These are phyloP conservation scores for Alfaro cultratus DNA, from an alignment of 2,797 vertebrate genomes.

Conservation along the genomic window DNA sequence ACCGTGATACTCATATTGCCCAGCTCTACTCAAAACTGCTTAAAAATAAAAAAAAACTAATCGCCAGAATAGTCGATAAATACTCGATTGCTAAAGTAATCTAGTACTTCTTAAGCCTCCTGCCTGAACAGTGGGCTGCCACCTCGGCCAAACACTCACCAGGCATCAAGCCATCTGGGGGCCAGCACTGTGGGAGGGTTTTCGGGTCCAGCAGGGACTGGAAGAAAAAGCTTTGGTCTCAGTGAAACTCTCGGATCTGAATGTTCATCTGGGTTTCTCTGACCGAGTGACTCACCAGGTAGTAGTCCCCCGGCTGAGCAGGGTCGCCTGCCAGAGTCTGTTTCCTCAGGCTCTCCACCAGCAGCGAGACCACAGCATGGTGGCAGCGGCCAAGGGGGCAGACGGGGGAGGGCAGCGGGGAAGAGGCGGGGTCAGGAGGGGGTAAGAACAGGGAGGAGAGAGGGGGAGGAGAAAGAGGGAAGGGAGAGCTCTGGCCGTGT, in stretches of 20 bases:
- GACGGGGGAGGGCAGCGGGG: slow-evolving; percentile 21
- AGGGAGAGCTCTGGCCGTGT: slow-evolving; percentile 36
- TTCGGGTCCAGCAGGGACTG: slow-evolving; percentile 88
- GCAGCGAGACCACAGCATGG: slow-evolving; percentile 87
- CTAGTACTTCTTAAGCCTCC: no score
- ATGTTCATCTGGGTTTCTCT: neutral
- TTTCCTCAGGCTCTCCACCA: slow-evolving; percentile 85
- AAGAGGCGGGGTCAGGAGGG: neutral
- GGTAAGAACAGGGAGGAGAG: slow-evolving; percentile 9
- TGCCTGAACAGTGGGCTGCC: no score
- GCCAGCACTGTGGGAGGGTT: slow-evolving; percentile 84
- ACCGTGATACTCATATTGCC: no score
- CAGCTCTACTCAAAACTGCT: no score
- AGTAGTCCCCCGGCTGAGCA: slow-evolving; percentile 82
- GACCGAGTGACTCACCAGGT: slow-evolving; percentile 81
- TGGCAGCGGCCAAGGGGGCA: slow-evolving; percentile 39
- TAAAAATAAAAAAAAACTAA: neutral
- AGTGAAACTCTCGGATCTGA: neutral
- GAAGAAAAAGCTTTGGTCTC: slow-evolving; percentile 13
- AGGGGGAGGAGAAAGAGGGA: slow-evolving; percentile 20
- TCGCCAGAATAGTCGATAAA: neutral
- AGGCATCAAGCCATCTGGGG: slow-evolving; percentile 91
- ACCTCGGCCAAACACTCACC: slow-evolving; percentile 75
- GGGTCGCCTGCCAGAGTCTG: slow-evolving; percentile 87
- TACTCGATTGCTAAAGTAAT: neutral